Conservation (phyloP, 1,140 invertebrate species). For the Reticulitermes speratus region DNA sequence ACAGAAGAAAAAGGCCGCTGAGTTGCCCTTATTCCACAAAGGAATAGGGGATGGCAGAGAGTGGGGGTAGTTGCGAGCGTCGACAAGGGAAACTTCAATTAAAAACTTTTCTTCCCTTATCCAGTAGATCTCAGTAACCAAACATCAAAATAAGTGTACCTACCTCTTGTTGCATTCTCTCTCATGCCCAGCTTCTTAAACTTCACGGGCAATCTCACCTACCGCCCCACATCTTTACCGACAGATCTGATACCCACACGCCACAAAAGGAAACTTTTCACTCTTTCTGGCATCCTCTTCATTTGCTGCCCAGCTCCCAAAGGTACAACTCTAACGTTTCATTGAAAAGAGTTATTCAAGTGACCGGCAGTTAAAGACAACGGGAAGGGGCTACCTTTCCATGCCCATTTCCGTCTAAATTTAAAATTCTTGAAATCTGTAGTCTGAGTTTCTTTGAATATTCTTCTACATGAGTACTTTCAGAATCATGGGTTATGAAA, state of each 20-base stretch:
- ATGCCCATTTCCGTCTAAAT: no score
- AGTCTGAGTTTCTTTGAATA: no score
- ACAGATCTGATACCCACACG: neutral
- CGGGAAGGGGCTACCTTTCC: no score
- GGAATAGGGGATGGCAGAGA: neutral
- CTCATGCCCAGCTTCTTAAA: neutral
- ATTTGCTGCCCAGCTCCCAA: no score
- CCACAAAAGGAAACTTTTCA: neutral
- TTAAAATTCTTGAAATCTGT: no score
- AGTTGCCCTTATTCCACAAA: neutral
- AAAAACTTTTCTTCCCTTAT: neutral
- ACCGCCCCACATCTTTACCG: neutral
- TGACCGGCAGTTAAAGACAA: no score
- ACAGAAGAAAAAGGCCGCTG: neutral
- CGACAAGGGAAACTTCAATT: conserved; percentile 5
- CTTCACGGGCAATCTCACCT: neutral
- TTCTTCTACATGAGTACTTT: no score
- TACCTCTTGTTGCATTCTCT: neutral
- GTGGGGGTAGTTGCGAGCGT: neutral
- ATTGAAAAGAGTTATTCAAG: no score
- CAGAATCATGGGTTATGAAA: no score
- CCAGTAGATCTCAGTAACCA: neutral
- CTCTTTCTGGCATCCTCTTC: neutral
- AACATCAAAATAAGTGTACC: neutral
- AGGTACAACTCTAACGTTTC: no score